Evolutionary conservation across 2,888 invertebrate species (phyloP).

Genomic region (Lepidochitona cinerea): DNA sequence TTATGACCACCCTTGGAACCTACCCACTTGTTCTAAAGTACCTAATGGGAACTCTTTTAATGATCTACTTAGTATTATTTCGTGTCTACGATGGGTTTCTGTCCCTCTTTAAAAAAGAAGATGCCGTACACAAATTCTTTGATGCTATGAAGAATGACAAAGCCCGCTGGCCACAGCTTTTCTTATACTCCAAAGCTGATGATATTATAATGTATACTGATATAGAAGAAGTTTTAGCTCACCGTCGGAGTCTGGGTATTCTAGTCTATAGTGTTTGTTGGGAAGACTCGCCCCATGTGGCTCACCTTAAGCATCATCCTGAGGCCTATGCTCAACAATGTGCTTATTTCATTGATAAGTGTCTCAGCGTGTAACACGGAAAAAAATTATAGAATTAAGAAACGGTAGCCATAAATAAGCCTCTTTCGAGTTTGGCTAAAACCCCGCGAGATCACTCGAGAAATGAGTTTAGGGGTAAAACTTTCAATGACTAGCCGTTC

Average conservation of each 20-base stretch:
- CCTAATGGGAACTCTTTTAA: conserved; percentile 71
- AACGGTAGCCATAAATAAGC: too few species aligned
- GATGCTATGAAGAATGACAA: conserved; percentile 73
- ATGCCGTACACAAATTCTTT: conserved; percentile 26
- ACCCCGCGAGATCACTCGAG: too few species aligned
- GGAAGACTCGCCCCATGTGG: conserved; percentile 82
- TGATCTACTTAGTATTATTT: conserved; percentile 32
- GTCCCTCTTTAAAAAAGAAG: background rate
- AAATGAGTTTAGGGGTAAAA: too few species aligned
- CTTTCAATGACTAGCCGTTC: too few species aligned
- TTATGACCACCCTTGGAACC: conserved; percentile 37
- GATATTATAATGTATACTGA: conserved; percentile 79
- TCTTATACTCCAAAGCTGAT: conserved; percentile 82
- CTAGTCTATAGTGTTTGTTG: conserved; percentile 78
- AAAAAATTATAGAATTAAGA: too few species aligned
- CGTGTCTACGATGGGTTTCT: background rate
- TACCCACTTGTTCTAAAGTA: conserved; percentile 43
- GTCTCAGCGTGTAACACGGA: conserved; percentile 20
- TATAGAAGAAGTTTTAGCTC: conserved; percentile 78
- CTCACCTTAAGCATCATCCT: conserved; percentile 78
- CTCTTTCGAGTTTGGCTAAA: too few species aligned
- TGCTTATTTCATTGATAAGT: conserved; percentile 43
- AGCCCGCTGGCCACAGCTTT: conserved; percentile 79
- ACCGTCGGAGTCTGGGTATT: conserved; percentile 76
- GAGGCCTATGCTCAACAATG: conserved; percentile 62